Evolutionary conservation across 2,888 invertebrate species (phyloP).

Genomic region (Carcina quercana): DNA sequence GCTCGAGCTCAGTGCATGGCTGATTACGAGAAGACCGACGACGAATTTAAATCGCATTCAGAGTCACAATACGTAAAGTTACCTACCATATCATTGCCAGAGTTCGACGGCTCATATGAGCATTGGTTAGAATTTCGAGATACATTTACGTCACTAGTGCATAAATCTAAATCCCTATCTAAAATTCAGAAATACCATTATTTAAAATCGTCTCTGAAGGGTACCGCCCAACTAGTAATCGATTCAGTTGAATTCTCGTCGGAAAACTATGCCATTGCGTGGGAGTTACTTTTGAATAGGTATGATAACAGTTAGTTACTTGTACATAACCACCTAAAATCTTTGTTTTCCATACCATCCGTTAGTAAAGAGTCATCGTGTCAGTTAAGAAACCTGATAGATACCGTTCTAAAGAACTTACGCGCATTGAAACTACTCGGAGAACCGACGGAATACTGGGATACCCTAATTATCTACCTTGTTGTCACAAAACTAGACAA

Average conservation of each 20-base stretch:
- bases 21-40: not conserved
- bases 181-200: constrained; percentile 6
- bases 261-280: constrained; percentile 2
- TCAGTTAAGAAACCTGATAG: constrained; percentile 1
- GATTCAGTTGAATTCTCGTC: not conserved
- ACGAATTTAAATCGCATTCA: not conserved
- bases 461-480: constrained; percentile 4
- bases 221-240: constrained; percentile 1
- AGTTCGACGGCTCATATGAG: not conserved
- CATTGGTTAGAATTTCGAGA: not conserved
- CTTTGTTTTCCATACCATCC: constrained; percentile 1
- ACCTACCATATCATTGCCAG: not conserved
- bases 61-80: not conserved
- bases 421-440: constrained; percentile 5
- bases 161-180: not conserved
- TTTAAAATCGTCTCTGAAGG: not conserved
- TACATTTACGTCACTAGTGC: not conserved
- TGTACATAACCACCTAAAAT: constrained; percentile 4
- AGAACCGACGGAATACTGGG: constrained; percentile 2
- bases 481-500: constrained; percentile 1
- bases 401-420: constrained; percentile 3
- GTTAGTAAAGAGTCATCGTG: constrained; percentile 2
- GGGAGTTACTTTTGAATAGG: not conserved
- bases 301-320: constrained; percentile 3
- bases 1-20: not conserved